phyloP scores from a whole-genome alignment of 2,888 invertebrate genomes.

The Morpho helenor region DNA sequence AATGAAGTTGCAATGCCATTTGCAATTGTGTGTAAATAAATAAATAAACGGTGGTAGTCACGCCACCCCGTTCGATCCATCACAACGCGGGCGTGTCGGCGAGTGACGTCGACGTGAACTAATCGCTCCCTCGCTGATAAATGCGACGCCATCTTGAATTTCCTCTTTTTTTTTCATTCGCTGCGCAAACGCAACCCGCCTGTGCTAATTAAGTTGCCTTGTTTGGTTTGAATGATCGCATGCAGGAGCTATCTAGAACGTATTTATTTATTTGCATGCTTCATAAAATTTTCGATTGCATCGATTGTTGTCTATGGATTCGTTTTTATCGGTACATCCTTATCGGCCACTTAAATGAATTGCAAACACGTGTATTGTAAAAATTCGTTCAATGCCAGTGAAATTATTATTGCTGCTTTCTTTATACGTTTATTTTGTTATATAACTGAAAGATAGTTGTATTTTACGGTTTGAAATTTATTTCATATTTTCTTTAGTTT shows the following conservation, averaged over 20 bases:
- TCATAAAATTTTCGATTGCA: neutral
- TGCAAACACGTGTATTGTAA: constrained; percentile 7
- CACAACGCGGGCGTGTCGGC: constrained; percentile 52
- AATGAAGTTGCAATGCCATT: constrained; percentile 17
- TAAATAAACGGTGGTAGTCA: constrained; percentile 32
- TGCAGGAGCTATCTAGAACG: constrained; percentile 38
- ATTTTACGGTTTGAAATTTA: too few species aligned
- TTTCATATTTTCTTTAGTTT: too few species aligned
- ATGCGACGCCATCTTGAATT: constrained; percentile 58
- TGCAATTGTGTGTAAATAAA: constrained; percentile 28
- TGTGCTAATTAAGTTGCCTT: constrained; percentile 44
- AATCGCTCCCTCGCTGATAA: constrained; percentile 58
- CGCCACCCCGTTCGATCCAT: constrained; percentile 38
- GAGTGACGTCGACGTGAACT: constrained; percentile 45
- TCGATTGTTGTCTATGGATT: constrained; percentile 3
- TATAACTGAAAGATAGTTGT: too few species aligned
- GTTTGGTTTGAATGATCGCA: constrained; percentile 41
- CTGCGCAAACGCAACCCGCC: constrained; percentile 49
- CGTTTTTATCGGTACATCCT: constrained; percentile 2
- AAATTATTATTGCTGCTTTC: constrained; percentile 7
- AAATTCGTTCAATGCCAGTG: constrained; percentile 8
- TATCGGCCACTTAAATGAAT: constrained; percentile 7
- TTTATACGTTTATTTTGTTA: neutral
- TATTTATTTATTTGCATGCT: neutral
- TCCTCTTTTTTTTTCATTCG: constrained; percentile 43